Conservation (phyloP, 2,888 invertebrate genomes). For the Trichopria drosophilae region DNA sequence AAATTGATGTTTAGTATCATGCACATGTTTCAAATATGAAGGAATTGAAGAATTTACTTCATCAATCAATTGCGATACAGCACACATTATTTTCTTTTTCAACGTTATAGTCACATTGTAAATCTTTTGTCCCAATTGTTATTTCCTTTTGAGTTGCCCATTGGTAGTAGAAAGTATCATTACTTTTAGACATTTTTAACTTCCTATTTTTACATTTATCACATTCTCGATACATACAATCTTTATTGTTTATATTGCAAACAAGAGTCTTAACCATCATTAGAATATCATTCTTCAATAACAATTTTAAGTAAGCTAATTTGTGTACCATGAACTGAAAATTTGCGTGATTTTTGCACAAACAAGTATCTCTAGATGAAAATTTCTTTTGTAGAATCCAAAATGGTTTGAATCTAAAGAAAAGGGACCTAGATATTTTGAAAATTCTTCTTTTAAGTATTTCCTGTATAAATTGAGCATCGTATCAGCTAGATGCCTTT, state of each 20-base stretch:
- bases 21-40: constrained; percentile 9
- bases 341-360: constrained; percentile 26
- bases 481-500: constrained; percentile 19
- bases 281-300: neutral
- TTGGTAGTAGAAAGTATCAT: constrained; percentile 16
- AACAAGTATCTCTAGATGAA: constrained; percentile 25
- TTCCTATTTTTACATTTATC: constrained; percentile 11
- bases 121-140: constrained; percentile 20
- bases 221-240: constrained; percentile 15
- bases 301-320: constrained; percentile 9
- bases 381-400: constrained; percentile 22
- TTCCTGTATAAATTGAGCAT: constrained; percentile 24
- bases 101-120: constrained; percentile 11
- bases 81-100: constrained; percentile 13
- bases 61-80: neutral
- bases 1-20: constrained; percentile 10
- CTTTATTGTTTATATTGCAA: constrained; percentile 4
- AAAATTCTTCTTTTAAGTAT: constrained; percentile 14
- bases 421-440: constrained; percentile 25
- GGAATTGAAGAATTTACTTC: too few relatives aligned
- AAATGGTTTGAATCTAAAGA: constrained; percentile 26
- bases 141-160: constrained; percentile 15
- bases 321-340: constrained; percentile 20
- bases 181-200: neutral
- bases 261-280: constrained; percentile 13